Evolutionary conservation across 1,140 invertebrate genomes (phyloP), one percentile per base, ranked within the genome.

Genomic region (Sycophaga agraensis): DNA sequence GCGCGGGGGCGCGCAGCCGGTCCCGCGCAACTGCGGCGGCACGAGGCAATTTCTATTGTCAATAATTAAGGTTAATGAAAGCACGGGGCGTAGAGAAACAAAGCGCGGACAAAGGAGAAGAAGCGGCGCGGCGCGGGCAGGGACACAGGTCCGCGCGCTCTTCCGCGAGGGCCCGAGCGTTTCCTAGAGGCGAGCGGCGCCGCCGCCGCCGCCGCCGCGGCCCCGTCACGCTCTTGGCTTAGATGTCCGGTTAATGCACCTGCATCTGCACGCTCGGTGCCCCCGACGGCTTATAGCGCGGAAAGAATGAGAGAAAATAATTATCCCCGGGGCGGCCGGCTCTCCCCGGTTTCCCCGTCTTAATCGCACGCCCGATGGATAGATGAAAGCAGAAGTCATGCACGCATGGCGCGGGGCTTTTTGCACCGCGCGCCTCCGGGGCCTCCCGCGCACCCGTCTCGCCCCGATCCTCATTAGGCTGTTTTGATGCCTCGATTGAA

Each of bases 231-330:
- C 70, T 77, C 68, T 65, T 71, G 74, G 59, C 57, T 59, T 65
- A 69, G 73, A 74, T 76, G 74, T 74, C 72, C 75, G 74, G 74
- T 77, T 76, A 75, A 77, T 77, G 75, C 75, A 77, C 75, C 75
- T 77, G 73, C 73, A 73, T 70, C 68, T 31, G 35, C 35, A 4
- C 28, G 28, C 28, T 4, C 28, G 28, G 28, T 11, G 28, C n/a
- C n/a, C n/a, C n/a, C n/a, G 39, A 16, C 42, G 35, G 48, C 57
- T 59, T 59, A 42, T 50, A 64, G 60, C 66, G 58, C 58, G 58
- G 66, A 66, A 67, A 66, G 63, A 63, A 65, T 51, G 46, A 68
- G 56, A 68, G 64, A 53, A 42, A 60, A 60, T 60, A 60, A 60
- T 60, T 60, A 60, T 53, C 39, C 22, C 31, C 21, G 24, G 21